Evolutionary conservation across 2,888 invertebrate species (phyloP).

Genomic region (Mesorhabditis sp.): DNA sequence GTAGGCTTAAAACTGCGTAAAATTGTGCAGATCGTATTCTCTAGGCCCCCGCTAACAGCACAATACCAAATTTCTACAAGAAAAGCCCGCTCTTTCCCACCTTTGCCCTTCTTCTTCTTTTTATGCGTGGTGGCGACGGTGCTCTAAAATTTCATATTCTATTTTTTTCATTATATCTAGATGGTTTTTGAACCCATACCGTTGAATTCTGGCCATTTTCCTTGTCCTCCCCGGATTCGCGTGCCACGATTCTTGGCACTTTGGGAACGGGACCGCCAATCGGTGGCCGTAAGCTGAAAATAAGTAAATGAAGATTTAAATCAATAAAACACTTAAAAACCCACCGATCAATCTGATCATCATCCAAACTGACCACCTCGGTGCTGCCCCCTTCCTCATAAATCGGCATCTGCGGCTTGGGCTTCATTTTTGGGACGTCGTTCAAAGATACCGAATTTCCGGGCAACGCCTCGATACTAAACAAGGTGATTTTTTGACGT

Average conservation of each 20-base stretch:
- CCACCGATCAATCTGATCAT: slow-evolving; percentile 4
- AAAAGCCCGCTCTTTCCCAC: too few species aligned
- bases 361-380: not conserved
- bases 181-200: too few species aligned
- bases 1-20: too few species aligned
- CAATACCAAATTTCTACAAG: too few species aligned
- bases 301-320: not conserved
- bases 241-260: not conserved
- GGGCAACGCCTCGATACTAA: not conserved
- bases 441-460: not conserved
- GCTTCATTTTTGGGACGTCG: not conserved
- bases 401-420: not conserved
- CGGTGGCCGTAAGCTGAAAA: not conserved
- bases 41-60: too few species aligned
- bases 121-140: too few species aligned
- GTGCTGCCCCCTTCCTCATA: not conserved
- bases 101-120: too few species aligned
- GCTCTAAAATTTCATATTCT: too few species aligned
- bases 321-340: not conserved
- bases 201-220: not conserved
- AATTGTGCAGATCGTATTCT: too few species aligned
- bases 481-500: not conserved
- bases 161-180: too few species aligned
- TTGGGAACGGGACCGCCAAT: not conserved
- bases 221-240: slow-evolving; percentile 2